Base-by-base conservation (phyloP, 2,113 vertebrate genomes). In the Fregetta grallaria region DNA sequence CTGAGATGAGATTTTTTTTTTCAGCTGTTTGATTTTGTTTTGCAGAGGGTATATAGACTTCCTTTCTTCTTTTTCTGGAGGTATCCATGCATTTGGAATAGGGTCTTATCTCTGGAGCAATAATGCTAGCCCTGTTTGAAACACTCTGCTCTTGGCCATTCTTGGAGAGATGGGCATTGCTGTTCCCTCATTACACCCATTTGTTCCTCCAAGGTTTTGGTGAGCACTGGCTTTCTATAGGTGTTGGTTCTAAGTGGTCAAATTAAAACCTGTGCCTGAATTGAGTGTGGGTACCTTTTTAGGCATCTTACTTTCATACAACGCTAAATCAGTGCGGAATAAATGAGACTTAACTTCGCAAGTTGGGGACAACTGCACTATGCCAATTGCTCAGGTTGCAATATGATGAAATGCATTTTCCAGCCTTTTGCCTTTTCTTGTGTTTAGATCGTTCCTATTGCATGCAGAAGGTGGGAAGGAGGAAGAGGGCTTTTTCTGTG, bases 381-480 rank as follows among this genome's bases (percentile, higher is more conserved):
- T 56, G 45, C 34, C 27, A 29, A 3, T 53, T 52, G 34, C 53
- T 68, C 19, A 29, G 15, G 27, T 44, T 67, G 34, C 40, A 42
- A 11, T 32, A 14, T 20, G 26, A 38, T 36, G 26, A 68, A 81
- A 5, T 23, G 29, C 1, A 0, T 23, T 74, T 88, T 78, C 26
- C 25, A 73, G 8, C 7, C 27, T 52, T 58, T 53, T 62, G 2
- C 3, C 7, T 55, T 90, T 71, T 44, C 13, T 52, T 34, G 7
- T 13, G 17, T n/a, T 53, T 42, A 18, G 40, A 15, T 72, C 0
- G 5, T 59, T 76, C 18, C 21, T 65, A 0, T 50, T 44, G 11
- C 2, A 1, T 6, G 19, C n/a, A 63, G 58, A 50, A 92, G n/a
- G 27, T 63, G 44, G 40, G 40, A 78, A 56, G 42, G 32, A 73